Evolutionary conservation across 2,113 vertebrate species (phyloP), one percentile per base, ranked within the genome.

Genomic region (Oncorhynchus nerka): DNA sequence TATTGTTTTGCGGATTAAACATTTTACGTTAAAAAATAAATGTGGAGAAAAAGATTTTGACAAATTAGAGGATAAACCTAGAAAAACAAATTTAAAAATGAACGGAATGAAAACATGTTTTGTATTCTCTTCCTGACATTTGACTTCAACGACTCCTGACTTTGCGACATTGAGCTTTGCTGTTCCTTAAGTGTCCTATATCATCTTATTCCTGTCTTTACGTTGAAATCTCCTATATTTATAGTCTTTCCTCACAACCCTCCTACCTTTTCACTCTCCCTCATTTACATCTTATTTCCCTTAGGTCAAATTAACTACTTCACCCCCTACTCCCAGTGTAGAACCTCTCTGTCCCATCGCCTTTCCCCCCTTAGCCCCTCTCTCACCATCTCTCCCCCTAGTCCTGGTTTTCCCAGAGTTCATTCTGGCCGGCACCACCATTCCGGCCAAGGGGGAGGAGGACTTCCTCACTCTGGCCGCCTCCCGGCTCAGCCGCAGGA

Each of bases 381-480:
- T 28, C 28, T 3, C 45, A 74, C n/a, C 69, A 49, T 77, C 30
- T 80, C 59, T 39, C 84, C 76, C 74, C 77, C 55, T 85, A 79
- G 88, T 85, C 32, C 55, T 55, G 75, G 20, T 68, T 80, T 74
- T 59, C 64, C 71, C 32, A 82, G 85, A 81, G 51, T 87, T 90
- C 92, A 94, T 90, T 20, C 92, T 93, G 87, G 93, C 94, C 76
- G 89, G 87, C 93, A 94, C 94, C 89, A 89, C 87, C 92, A 96
- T 97, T 95, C 93, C 97, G 79, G 94, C 95, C 80, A 98, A 98
- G 92, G 96, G 96, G 80, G 95, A 97, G 85, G 96, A 97, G 87
- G 97, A 97, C 85, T 94, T 98, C 90, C 95, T 98, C 91, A 95
- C 97, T 80, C 96, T 97, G 95, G 96, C 97, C 70, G 93, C 95